These are phyloP conservation scores for Callosobruchus maculatus DNA, from an alignment of 2,888 invertebrate species.

Conservation along the genomic window DNA sequence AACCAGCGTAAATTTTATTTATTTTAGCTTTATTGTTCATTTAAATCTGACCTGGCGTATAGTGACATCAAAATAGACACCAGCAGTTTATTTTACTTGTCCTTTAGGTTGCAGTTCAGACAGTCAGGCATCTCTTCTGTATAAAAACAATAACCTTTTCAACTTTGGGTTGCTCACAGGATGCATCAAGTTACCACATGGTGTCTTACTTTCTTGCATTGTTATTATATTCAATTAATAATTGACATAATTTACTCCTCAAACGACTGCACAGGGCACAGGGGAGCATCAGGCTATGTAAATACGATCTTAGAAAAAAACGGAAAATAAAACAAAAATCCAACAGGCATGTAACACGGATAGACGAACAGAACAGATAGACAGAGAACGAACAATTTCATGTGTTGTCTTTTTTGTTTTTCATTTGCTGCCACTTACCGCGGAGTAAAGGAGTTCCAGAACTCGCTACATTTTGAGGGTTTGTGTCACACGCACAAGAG, in stretches of 20 bases:
- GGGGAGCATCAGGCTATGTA: background rate
- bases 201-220: too few species aligned
- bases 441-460: constrained; percentile 98
- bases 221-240: too few species aligned
- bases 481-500: constrained; percentile 13
- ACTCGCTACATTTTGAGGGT: constrained; percentile 74
- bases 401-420: constrained; percentile 65
- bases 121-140: too few species aligned
- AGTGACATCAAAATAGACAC: too few species aligned
- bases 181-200: too few species aligned
- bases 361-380: constrained; percentile 39
- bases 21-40: too few species aligned
- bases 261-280: background rate
- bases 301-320: background rate
- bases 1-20: too few species aligned
- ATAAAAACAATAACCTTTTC: too few species aligned
- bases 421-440: constrained; percentile 80
- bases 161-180: too few species aligned
- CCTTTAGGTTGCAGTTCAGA: too few species aligned
- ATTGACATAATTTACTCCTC: background rate
- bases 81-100: too few species aligned
- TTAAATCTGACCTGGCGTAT: too few species aligned
- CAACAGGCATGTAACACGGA: constrained; percentile 9
- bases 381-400: constrained; percentile 43
- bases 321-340: background rate